Base-by-base conservation (phyloP, 64 coral and sea anemone genomes). In the Montipora efflorescens region DNA sequence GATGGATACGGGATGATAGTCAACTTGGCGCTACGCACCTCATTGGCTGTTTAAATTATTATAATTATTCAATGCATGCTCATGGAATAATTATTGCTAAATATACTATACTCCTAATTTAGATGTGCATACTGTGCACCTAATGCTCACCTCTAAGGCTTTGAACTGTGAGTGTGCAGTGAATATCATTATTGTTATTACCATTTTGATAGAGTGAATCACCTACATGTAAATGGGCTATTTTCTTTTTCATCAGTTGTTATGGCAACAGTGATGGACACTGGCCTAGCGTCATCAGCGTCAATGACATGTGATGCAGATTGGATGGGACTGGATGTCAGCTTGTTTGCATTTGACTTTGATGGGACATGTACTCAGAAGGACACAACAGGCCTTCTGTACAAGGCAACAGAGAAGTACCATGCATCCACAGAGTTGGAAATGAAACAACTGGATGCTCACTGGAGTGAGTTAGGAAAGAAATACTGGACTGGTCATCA, bases 291-390 rank as follows among this genome's bases (percentile, higher is more conserved):
- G 78, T 47, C 81, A 36, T 83, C 92, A 81, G 22, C 75, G 2
- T 69, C 59, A 59, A 83, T 59, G 75, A 89, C 90, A 75, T 95
- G 93, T 76, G 61, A 89, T 36, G 79, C 73, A 74, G 77, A 93
- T 14, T 98, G 90, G 90, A 80, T 45, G 16, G 96, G 93, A 5
- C 74, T 98, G 70, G 64, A 95, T 16, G 46, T 99, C 3, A 52
- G 78, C 23, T 64, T 99, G 74, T 78, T 99, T 77, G 98, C 95
- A 19, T 94, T 96, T 95, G 98, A 99, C 75, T 99, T 99, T 87
- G 98, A 99, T 90, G 89, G 92, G 10, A 99, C 98, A 57, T 99
- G 98, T 46, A 96, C 98, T 57, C 68, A 81, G 1, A 82, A 99
- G 84, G 95, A 94, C 69, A 96, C 95, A 15, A 94, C 92, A 55